Conservation (phyloP, 2,797 vertebrate genomes). For the Gambusia yucatana region DNA sequence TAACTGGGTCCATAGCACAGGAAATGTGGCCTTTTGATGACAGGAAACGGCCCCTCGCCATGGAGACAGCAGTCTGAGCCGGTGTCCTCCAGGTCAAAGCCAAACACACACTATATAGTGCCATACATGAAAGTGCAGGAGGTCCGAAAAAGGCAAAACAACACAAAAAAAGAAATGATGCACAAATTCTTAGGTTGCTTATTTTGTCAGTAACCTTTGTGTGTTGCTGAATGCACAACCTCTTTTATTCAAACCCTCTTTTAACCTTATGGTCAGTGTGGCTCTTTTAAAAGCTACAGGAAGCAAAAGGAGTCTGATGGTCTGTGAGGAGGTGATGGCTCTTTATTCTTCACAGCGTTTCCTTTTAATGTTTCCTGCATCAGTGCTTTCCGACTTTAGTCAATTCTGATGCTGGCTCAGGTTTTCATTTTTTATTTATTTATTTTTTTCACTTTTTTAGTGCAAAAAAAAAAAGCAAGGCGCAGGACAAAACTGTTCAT, state of each 20-base stretch:
- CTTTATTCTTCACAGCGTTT: conserved; percentile 20
- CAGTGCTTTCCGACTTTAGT: conserved; percentile 27
- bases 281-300: conserved; percentile 58
- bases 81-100: conserved; percentile 80
- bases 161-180: conserved; percentile 36
- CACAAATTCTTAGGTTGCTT: conserved; percentile 47
- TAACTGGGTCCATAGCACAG: conserved; percentile 73
- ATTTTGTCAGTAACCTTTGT: conserved; percentile 53
- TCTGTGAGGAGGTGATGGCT: conserved; percentile 32
- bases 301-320: conserved; percentile 22
- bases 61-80: conserved; percentile 89
- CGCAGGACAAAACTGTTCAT: not conserved
- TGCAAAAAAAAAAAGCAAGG: no score
- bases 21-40: conserved; percentile 89
- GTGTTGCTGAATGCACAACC: conserved; percentile 13
- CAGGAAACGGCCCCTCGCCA: conserved; percentile 87
- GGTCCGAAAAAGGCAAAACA: conserved; percentile 20
- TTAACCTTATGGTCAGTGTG: conserved; percentile 19
- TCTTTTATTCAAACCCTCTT: conserved; percentile 23
- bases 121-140: conserved; percentile 32
- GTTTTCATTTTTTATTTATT: not conserved
- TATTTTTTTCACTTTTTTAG: not conserved
- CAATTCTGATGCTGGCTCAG: conserved; percentile 2
- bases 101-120: conserved; percentile 40
- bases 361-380: conserved; percentile 44